Percentiles rank a stretch among this genome's conserved stretches.
Evolutionary conservation across 2,797 vertebrate genomes (phyloP).

Genomic region (Sebastes taczanowskii): DNA sequence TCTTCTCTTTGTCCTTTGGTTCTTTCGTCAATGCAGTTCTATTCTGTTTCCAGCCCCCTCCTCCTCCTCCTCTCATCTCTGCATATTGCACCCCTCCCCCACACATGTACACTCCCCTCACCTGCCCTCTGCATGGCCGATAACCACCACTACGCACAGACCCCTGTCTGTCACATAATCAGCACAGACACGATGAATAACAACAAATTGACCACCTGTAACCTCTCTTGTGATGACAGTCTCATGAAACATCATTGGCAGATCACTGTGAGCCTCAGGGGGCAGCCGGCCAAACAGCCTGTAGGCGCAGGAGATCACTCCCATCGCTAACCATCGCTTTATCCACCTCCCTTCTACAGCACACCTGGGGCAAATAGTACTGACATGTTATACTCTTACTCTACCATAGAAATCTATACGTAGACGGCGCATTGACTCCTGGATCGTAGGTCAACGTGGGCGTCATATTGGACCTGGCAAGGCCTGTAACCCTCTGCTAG

Average conservation of each 20-base stretch:
- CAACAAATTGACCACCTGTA: slow-evolving; percentile 1
- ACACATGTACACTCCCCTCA: slow-evolving; percentile 52
- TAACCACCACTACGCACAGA: slow-evolving; percentile 30
- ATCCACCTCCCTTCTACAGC: slow-evolving; percentile 12
- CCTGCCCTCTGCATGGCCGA: slow-evolving; percentile 63
- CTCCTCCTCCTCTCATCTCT: slow-evolving; percentile 76
- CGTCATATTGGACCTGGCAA: too few species aligned
- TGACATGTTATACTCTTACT: not conserved
- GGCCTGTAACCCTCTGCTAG: too few species aligned
- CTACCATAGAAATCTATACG: too few species aligned
- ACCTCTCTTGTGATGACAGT: slow-evolving; percentile 27
- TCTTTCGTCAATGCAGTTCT: slow-evolving; percentile 91
- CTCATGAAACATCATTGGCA: slow-evolving; percentile 43
- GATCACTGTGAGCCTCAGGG: slow-evolving; percentile 66
- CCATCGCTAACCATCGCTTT: slow-evolving; percentile 46
- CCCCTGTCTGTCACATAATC: slow-evolving; percentile 31
- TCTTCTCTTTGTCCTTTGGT: slow-evolving; percentile 78
- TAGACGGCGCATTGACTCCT: too few species aligned
- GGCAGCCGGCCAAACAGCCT: slow-evolving; percentile 64
- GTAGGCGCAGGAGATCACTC: slow-evolving; percentile 65
- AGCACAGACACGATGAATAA: slow-evolving; percentile 19
- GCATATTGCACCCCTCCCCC: slow-evolving; percentile 71
- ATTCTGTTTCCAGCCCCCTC: slow-evolving; percentile 86
- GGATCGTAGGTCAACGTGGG: too few species aligned
- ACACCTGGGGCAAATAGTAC: slow-evolving; percentile 52